Evolutionary conservation across 30 jellyfish, hydroid and myxozoan species (phyloP), one percentile per base, ranked within the genome.

Genomic region (Aurelia coerulea): DNA sequence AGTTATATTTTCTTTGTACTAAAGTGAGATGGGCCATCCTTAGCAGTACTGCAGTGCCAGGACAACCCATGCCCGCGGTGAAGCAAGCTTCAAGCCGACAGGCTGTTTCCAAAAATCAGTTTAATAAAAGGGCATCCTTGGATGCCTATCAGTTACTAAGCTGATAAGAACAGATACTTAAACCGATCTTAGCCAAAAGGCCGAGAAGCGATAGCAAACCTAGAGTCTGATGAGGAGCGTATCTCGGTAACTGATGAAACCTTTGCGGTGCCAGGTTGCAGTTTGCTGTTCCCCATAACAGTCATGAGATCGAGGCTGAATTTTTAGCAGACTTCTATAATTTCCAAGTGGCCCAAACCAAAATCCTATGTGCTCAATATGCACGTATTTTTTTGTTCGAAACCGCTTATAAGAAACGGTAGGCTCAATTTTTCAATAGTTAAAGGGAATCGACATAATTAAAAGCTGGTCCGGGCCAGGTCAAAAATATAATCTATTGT

Each of bases 21-120:
- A 46, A 62, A 41, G 67, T 6, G 85, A 62, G 32, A 17, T 74
- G 85, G 85, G 85, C 85, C 74, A 34, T 34, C 85, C 62, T 34
- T 62, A 32, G 85, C 85, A 10, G 85, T 52, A 74, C 85, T 74
- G 70, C 72, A 74, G 39, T 74, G 53, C 59, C 73, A 74, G 74
- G 85, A 34, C 85, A 74, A 46, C 85, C 73, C 85, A 56, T 74
- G 85, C 72, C 32, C 74, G 74, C 72, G 85, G 85, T 49, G 85
- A 74, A 52, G 85, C 74, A 74, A 74, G 74, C 72, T 74, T 74
- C 85, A 50, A 12, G 42, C 72, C 73, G 72, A 49, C 70, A 73
- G 58, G 72, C 73, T 5, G 37, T 33, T 51, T 74, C 73, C 73
- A 51, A 74, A 74, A 51, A 74, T 74, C 84, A 51, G 84, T 74